Percentiles rank a stretch among this genome's conserved stretches.
Conservation (phyloP, 1,140 invertebrate species). For the Drosophila gunungcola region DNA sequence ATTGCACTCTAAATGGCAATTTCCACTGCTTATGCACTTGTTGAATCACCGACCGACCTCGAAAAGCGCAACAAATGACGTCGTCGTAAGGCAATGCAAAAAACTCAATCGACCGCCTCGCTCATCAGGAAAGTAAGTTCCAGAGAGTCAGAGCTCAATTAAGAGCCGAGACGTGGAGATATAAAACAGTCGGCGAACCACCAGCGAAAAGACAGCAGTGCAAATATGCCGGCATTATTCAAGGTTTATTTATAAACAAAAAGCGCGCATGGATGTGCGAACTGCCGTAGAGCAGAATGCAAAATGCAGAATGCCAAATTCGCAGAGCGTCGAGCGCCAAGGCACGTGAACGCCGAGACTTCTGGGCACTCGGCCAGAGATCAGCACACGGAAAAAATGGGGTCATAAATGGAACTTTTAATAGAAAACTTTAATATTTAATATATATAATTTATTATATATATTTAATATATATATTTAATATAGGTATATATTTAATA, state of each 20-base stretch:
- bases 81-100: slow-evolving; percentile 14
- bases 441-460: no score
- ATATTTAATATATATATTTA: no score
- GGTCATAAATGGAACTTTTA: neutral
- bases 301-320: slow-evolving; percentile 57
- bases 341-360: slow-evolving; percentile 62
- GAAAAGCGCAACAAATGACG: slow-evolving; percentile 46
- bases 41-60: slow-evolving; percentile 36
- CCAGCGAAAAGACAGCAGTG: slow-evolving; percentile 13
- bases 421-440: no score
- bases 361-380: slow-evolving; percentile 60
- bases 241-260: slow-evolving; percentile 80
- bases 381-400: slow-evolving; percentile 7
- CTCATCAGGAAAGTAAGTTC: slow-evolving; percentile 8
- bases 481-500: no score
- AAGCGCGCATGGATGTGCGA: slow-evolving; percentile 36
- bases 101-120: neutral
- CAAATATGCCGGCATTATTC: slow-evolving; percentile 64
- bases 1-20: slow-evolving; percentile 28
- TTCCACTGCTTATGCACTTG: slow-evolving; percentile 26
- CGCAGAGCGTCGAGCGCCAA: slow-evolving; percentile 16
- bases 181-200: slow-evolving; percentile 17
- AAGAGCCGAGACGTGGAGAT: slow-evolving; percentile 11
- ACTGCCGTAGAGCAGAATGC: slow-evolving; percentile 15
- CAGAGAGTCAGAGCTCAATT: slow-evolving; percentile 44